Conservation (phyloP, 2,888 invertebrate species). For the Phymatocera aterrima region DNA sequence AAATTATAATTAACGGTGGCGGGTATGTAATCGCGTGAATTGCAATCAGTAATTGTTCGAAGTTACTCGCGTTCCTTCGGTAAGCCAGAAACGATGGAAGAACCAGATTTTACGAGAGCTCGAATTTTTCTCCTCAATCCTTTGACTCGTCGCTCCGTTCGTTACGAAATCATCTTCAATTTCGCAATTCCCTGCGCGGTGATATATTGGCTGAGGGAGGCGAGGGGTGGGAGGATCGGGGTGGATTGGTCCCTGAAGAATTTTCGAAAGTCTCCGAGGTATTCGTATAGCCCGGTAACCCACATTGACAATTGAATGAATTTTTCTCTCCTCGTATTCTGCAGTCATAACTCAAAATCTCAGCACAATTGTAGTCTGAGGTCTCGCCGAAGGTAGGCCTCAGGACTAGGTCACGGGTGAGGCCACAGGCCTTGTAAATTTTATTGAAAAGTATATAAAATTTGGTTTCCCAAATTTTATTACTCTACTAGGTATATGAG, state of each 20-base stretch:
- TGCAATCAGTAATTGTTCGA: too few relatives aligned
- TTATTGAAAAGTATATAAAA: constrained; percentile 4
- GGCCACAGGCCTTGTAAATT: constrained; percentile 20
- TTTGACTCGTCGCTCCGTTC: too few relatives aligned
- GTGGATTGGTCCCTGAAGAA: neutral
- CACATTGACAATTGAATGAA: neutral
- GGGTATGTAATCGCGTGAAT: too few relatives aligned
- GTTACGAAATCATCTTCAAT: too few relatives aligned
- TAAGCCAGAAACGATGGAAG: too few relatives aligned
- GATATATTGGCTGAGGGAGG: too few relatives aligned
- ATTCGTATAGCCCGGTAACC: constrained; percentile 17
- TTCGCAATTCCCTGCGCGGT: too few relatives aligned
- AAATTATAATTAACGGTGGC: too few relatives aligned
- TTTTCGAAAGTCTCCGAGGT: constrained; percentile 5
- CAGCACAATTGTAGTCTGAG: neutral
- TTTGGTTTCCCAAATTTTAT: neutral
- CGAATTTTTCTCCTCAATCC: too few relatives aligned
- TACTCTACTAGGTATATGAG: too few relatives aligned
- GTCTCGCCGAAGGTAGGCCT: neutral
- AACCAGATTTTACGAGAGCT: too few relatives aligned
- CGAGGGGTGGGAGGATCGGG: neutral
- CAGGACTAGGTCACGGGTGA: constrained; percentile 26
- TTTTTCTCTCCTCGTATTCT: neutral
- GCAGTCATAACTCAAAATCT: constrained; percentile 20
- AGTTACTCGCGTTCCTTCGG: too few relatives aligned